phyloP scores from a whole-genome alignment of 2,888 invertebrate genomes.

The Hypena proboscidalis region DNA sequence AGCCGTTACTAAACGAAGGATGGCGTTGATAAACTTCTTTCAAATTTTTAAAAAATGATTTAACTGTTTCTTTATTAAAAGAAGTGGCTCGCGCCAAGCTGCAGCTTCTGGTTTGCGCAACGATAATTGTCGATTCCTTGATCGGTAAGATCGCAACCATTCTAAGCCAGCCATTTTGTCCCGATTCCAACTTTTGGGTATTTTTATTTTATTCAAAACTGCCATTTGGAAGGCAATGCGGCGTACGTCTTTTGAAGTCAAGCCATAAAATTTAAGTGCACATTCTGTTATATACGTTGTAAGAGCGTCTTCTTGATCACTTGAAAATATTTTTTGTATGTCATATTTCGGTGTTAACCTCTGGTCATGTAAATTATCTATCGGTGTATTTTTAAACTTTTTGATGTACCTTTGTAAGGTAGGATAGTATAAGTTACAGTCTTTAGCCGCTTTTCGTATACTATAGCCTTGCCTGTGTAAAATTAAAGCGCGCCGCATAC shows the following conservation, averaged over 20 bases:
- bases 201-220: neutral
- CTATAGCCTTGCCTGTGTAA: neutral
- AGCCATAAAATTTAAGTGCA: constrained; percentile 1
- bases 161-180: neutral
- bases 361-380: neutral
- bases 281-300: constrained; percentile 1
- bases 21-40: neutral
- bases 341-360: neutral
- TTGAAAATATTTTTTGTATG: neutral
- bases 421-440: neutral
- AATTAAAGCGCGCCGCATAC: neutral
- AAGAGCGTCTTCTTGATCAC: neutral
- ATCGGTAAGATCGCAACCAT: too few relatives aligned
- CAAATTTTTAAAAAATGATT: neutral
- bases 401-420: neutral
- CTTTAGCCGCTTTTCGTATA: neutral
- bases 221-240: neutral
- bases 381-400: too few relatives aligned
- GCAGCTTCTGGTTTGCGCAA: too few relatives aligned
- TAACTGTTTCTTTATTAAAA: neutral
- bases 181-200: neutral
- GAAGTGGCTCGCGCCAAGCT: neutral
- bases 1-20: neutral
- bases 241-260: constrained; percentile 2
- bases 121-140: too few relatives aligned